Conservation (phyloP, 2,888 invertebrate genomes). For the Scelioninae gen. 2 region DNA sequence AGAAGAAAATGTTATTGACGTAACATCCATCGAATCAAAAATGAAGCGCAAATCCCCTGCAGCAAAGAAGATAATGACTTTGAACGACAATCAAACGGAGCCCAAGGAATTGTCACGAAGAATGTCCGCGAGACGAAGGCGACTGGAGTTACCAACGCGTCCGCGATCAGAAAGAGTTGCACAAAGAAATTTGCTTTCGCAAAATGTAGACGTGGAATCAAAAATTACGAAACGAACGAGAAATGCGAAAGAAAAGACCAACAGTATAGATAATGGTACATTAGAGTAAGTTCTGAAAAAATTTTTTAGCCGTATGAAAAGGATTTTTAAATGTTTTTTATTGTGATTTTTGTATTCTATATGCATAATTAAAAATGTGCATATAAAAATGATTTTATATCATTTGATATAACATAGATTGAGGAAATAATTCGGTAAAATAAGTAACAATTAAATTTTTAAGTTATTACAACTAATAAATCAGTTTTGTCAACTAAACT, state of each 20-base stretch:
- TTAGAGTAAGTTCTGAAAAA: slow-evolving; percentile 15
- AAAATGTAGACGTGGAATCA: slow-evolving; percentile 7
- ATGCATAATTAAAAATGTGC: too few species aligned
- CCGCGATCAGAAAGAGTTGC: slow-evolving; percentile 55
- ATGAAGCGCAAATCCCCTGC: neutral
- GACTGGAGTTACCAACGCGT: slow-evolving; percentile 44
- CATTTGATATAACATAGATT: too few species aligned
- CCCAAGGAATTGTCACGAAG: slow-evolving; percentile 5
- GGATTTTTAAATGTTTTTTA: too few species aligned
- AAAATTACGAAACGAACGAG: slow-evolving; percentile 26
- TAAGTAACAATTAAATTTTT: too few species aligned
- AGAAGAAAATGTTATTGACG: slow-evolving; percentile 2
- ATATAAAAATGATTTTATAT: too few species aligned
- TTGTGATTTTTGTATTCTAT: too few species aligned
- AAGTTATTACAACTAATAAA: too few species aligned
- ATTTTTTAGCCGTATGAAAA: too few species aligned
- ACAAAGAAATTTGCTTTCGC: slow-evolving; percentile 42
- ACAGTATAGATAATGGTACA: neutral
- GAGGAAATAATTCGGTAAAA: too few species aligned
- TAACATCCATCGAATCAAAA: neutral
- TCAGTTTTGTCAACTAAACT: too few species aligned
- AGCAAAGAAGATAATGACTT: neutral
- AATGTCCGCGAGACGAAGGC: slow-evolving; percentile 48
- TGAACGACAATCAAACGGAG: neutral
- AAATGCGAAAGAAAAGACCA: slow-evolving; percentile 12